Evolutionary conservation across 2,797 vertebrate genomes (phyloP), one percentile per base, ranked within the genome.

Genomic region (Rhyacichthys aspro): DNA sequence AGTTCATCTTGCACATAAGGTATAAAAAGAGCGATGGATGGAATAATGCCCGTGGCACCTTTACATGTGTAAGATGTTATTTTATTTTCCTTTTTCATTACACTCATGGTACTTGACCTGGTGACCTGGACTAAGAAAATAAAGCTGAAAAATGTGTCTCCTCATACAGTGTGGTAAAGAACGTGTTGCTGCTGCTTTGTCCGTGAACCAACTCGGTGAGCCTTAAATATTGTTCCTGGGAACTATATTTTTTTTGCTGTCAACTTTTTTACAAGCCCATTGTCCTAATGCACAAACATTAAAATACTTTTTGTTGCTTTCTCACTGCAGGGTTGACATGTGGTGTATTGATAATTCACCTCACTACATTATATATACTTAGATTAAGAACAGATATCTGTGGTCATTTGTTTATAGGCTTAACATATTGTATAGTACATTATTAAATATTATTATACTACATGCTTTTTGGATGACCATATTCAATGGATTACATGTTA

Each of bases 51-150:
- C 66, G 67, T 69, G 63, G 79, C 76, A 78, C 59, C 47, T 75
- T 49, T 14, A 44, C 58, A 71, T 42, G 69, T 81, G 63, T 71
- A 68, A 67, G 62, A 69, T 43, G 43, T 66, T 59, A 1, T 78
- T 78, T 75, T 62, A n/a, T 14, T 69, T 68, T 79, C 18, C 19
- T 43, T 44, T 58, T 39, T 50, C 23, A 72, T 71, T 47, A 34
- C 46, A 67, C 72, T 67, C 9, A 38, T 46, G 57, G 72, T 80
- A 76, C 63, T 55, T 76, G 59, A 28, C 23, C 23, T 28, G 42
- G 64, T 76, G 74, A 78, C 78, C 72, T 81, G 72, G 69, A 82
- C 62, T 68, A 52, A 79, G 55, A 65, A 48, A 88, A 83, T 79
- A 83, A 81, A 89, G 72, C 53, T 76, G 57, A 55, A 76, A 79